These are phyloP conservation scores for Ophion ellenae DNA, from an alignment of 2,888 invertebrate genomes.

Conservation along the genomic window DNA sequence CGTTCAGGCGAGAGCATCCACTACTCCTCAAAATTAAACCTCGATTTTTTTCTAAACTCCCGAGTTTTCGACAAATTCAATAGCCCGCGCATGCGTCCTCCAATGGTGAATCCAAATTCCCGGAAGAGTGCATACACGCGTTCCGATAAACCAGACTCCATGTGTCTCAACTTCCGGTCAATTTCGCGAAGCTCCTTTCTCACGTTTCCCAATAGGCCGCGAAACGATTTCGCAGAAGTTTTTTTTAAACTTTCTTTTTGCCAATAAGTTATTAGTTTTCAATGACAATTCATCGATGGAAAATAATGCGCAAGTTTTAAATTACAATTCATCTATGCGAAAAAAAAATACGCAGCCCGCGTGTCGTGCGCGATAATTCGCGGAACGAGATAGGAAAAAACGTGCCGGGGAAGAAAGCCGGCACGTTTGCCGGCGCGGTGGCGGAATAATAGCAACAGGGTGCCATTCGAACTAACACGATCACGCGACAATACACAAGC, in stretches of 20 bases:
- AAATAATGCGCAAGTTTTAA: background rate
- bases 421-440: background rate
- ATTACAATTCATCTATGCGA: background rate
- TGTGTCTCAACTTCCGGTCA: background rate
- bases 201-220: background rate
- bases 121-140: background rate
- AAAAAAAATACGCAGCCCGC: background rate
- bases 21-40: too few species aligned
- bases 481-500: background rate
- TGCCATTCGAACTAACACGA: background rate
- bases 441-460: background rate
- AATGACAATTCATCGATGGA: background rate
- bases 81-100: background rate
- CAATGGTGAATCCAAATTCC: background rate
- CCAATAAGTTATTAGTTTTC: background rate
- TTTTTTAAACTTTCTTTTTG: background rate
- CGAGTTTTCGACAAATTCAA: background rate
- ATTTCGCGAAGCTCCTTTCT: background rate
- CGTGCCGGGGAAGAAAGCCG: background rate
- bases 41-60: background rate
- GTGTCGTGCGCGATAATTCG: background rate
- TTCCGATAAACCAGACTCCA: background rate
- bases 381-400: background rate
- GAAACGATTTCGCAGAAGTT: background rate
- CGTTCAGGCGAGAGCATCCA: too few species aligned